Conservation (phyloP, 1,140 invertebrate genomes). For the Charaxes varanes region DNA sequence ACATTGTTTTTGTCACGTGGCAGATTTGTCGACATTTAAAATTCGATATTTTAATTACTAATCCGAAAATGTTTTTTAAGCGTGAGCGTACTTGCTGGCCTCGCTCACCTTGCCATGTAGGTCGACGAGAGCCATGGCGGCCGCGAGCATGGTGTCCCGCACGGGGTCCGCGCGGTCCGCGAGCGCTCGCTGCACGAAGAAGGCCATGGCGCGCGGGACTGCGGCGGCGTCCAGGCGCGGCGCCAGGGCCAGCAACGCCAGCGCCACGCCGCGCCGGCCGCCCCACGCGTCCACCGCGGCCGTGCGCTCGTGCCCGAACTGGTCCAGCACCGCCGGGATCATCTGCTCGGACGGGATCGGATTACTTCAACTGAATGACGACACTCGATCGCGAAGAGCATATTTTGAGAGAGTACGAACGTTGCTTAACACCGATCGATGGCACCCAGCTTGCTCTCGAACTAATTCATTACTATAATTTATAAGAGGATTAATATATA, state of each 20-base stretch:
- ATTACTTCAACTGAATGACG: too few species aligned
- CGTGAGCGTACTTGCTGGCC: not conserved
- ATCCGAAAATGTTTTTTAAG: not conserved
- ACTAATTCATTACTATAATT: too few species aligned
- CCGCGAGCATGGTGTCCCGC: slow-evolving; percentile 92
- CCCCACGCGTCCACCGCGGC: slow-evolving; percentile 92
- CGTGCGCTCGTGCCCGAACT: slow-evolving; percentile 92
- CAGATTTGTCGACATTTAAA: not conserved
- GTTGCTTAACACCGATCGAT: too few species aligned
- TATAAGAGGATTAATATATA: not conserved
- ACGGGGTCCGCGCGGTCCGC: slow-evolving; percentile 90
- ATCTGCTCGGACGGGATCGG: slow-evolving; percentile 57
- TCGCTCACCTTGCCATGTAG: slow-evolving; percentile 88
- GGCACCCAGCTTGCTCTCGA: too few species aligned
- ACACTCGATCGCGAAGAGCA: too few species aligned
- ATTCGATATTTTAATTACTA: not conserved
- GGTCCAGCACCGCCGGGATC: slow-evolving; percentile 90
- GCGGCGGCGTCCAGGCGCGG: slow-evolving; percentile 78
- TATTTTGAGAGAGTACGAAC: too few species aligned
- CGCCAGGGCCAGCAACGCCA: slow-evolving; percentile 85
- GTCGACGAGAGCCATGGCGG: slow-evolving; percentile 93
- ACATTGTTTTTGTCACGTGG: too few species aligned
- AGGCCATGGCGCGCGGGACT: slow-evolving; percentile 83
- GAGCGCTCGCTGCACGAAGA: slow-evolving; percentile 91
- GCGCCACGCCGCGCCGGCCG: slow-evolving; percentile 89